Conservation (phyloP, 2,797 vertebrate genomes). For the Spondyliosoma cantharus region DNA sequence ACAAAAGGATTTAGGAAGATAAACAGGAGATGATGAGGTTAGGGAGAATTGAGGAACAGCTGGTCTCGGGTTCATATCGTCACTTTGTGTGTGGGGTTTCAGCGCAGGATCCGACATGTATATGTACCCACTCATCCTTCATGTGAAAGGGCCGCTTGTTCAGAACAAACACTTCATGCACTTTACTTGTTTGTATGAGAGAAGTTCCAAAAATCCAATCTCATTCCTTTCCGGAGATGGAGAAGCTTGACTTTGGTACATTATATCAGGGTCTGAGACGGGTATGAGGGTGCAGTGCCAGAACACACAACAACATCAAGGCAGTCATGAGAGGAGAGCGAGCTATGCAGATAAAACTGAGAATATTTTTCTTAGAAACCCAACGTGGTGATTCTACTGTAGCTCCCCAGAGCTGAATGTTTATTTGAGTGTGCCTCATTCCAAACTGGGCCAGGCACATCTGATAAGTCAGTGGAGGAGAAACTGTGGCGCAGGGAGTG, state of each 20-base stretch:
- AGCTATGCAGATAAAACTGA: constrained; percentile 60
- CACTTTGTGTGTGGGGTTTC: constrained; percentile 22
- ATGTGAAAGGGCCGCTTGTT: constrained; percentile 4
- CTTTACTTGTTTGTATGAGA: constrained; percentile 24
- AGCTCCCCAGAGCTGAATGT: constrained; percentile 65
- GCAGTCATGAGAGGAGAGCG: constrained; percentile 42
- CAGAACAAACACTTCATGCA: constrained; percentile 5
- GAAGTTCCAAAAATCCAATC: constrained; percentile 33
- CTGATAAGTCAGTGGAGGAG: constrained; percentile 73
- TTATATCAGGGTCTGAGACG: constrained; percentile 27
- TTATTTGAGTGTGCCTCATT: constrained; percentile 75
- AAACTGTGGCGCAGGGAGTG: constrained; percentile 47
- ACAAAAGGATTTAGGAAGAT: constrained; percentile 60
- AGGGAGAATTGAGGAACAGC: constrained; percentile 44
- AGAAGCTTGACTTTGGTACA: constrained; percentile 36
- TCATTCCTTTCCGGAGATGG: constrained; percentile 40
- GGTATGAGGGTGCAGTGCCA: constrained; percentile 45
- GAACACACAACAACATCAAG: constrained; percentile 68
- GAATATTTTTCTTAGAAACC: constrained; percentile 70
- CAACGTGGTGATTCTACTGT: constrained; percentile 50
- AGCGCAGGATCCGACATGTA: neutral
- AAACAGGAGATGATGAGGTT: constrained; percentile 57
- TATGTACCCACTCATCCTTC: neutral
- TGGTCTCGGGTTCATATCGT: constrained; percentile 45
- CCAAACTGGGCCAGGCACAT: constrained; percentile 71